A percentile compares a stretch with the other conserved stretches of the same genome.
These are phyloP conservation scores for Sminthurinus aureus DNA, from an alignment of 2,888 invertebrate genomes.

Conservation along the genomic window DNA sequence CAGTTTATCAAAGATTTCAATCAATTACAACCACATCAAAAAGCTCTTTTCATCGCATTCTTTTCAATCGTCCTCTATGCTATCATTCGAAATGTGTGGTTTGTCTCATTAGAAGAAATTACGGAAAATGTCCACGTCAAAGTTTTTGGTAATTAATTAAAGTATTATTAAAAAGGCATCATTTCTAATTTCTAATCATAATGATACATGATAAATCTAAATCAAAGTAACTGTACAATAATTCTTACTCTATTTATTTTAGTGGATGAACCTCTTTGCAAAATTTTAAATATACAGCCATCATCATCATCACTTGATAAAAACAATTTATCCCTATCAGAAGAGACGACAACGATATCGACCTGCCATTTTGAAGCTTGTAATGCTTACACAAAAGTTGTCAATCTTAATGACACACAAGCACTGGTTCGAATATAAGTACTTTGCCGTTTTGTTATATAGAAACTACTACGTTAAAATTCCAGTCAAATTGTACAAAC, in stretches of 20 bases:
- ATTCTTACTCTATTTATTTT: neutral
- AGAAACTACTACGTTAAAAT: too few relatives aligned
- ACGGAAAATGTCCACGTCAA: neutral
- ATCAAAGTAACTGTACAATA: too few relatives aligned
- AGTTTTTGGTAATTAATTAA: too few relatives aligned
- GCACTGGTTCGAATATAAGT: neutral
- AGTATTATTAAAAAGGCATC: neutral
- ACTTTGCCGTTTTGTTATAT: neutral
- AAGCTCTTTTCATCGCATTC: neutral
- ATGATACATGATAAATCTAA: too few relatives aligned
- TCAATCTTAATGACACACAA: neutral
- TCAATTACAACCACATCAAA: constrained; percentile 1
- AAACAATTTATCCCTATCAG: too few relatives aligned
- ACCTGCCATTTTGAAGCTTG: constrained; percentile 9
- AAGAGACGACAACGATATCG: neutral
- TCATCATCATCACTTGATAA: neutral
- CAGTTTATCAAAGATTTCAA: neutral
- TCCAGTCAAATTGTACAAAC: too few relatives aligned
- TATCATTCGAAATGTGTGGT: neutral
- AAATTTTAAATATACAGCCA: neutral
- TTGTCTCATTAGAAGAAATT: neutral
- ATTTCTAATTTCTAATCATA: too few relatives aligned
- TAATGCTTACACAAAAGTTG: constrained; percentile 22
- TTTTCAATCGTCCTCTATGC: neutral
- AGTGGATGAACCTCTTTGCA: neutral